Conservation (phyloP, 1,140 invertebrate genomes). For the Acromyrmex charruanus region DNA sequence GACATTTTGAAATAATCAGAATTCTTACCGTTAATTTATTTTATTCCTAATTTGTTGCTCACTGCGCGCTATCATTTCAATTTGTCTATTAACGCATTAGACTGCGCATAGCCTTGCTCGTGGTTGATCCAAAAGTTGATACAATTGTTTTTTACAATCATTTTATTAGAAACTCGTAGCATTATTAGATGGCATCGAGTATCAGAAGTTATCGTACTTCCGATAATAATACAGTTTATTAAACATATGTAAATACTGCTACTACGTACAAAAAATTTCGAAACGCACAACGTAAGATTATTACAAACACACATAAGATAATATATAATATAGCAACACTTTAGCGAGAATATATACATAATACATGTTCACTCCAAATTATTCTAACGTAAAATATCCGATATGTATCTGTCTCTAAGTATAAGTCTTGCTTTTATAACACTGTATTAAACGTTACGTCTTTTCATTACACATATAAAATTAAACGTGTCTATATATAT, state of each 20-base stretch:
- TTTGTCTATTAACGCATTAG: neutral
- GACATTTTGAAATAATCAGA: neutral
- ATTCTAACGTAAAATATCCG: conserved; percentile 14
- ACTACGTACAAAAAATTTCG: conserved; percentile 16
- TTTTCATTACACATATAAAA: conserved; percentile 31
- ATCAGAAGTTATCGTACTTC: neutral
- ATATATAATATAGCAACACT: conserved; percentile 32
- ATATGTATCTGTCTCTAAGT: neutral
- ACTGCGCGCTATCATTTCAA: neutral
- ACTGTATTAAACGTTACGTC: neutral
- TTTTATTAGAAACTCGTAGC: conserved; percentile 67
- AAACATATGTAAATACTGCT: conserved; percentile 38
- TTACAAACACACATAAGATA: conserved; percentile 11
- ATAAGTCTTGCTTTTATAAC: neutral
- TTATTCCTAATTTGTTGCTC: conserved; percentile 2
- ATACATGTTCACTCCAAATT: conserved; percentile 28
- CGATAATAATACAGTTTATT: conserved; percentile 50
- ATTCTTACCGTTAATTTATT: conserved; percentile 1
- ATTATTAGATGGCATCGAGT: conserved; percentile 29
- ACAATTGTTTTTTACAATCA: conserved; percentile 23
- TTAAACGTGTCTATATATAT: neutral
- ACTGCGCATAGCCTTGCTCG: conserved; percentile 5
- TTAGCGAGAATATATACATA: conserved; percentile 8
- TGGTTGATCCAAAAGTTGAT: neutral
- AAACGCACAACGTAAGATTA: conserved; percentile 27